Percentiles rank a stretch among this genome's conserved stretches.
phyloP scores from a whole-genome alignment of 2,797 vertebrate species.

The Ceyx erithaca region DNA sequence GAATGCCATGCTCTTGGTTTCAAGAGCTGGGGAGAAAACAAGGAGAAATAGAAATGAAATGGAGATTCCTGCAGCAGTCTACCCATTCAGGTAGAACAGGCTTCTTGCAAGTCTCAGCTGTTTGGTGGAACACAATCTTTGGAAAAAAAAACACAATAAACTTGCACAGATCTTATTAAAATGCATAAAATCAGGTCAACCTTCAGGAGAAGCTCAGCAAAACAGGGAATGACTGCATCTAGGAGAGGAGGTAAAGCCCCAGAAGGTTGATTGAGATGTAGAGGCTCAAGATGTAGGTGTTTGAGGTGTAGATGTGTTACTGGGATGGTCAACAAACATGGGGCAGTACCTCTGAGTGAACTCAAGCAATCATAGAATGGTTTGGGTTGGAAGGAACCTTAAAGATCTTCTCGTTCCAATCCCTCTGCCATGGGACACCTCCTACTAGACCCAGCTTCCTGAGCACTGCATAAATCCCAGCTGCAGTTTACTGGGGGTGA shows the following conservation, averaged over 20 bases:
- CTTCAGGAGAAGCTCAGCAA: neutral
- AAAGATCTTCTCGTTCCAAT: no score
- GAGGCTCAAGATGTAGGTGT: no score
- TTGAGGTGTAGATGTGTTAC: neutral
- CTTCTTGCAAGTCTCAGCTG: neutral
- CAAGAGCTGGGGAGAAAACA: neutral
- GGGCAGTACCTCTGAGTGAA: no score
- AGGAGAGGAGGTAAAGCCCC: neutral
- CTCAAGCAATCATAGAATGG: no score
- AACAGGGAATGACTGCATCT: neutral
- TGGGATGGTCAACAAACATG: accelerated
- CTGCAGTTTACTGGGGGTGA: neutral
- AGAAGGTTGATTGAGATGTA: neutral
- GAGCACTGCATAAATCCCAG: neutral
- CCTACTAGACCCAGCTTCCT: no score
- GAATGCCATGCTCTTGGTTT: neutral
- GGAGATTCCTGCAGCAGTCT: neutral
- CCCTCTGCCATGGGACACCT: no score
- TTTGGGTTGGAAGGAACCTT: no score
- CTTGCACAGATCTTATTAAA: neutral
- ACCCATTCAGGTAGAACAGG: neutral
- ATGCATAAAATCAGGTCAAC: accelerated
- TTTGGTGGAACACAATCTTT: neutral
- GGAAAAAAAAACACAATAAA: neutral
- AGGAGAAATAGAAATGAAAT: neutral